A percentile compares a stretch with the other conserved stretches of the same genome.
These are phyloP conservation scores for Alloscopus bannaensis DNA, from an alignment of 2,888 invertebrate genomes.

Conservation along the genomic window DNA sequence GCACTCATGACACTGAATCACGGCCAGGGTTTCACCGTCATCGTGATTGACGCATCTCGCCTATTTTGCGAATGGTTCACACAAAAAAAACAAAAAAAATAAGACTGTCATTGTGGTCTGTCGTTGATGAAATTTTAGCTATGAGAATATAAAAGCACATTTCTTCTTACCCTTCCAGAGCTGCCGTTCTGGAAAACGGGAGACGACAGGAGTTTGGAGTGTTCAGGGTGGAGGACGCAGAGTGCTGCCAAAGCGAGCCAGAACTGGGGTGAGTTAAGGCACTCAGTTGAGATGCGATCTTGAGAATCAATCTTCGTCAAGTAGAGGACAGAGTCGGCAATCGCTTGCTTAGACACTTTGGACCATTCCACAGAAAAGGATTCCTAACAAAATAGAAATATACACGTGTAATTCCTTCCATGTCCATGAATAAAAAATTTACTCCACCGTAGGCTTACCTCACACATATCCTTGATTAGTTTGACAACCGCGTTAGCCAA, in stretches of 20 bases:
- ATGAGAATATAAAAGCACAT: conserved; percentile 11
- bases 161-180: conserved; percentile 75
- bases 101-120: too few species aligned
- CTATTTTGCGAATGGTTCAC: conserved; percentile 78
- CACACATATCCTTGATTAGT: conserved; percentile 93
- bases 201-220: conserved; percentile 87
- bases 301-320: conserved; percentile 87
- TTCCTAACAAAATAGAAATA: conserved; percentile 79
- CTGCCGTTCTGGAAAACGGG: conserved; percentile 85
- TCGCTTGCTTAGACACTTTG: conserved; percentile 88
- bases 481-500: conserved; percentile 91
- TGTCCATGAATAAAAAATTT: not conserved
- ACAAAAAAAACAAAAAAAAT: conserved; percentile 40
- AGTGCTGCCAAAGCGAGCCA: conserved; percentile 96
- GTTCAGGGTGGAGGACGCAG: conserved; percentile 93
- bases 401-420: not conserved
- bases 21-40: conserved; percentile 93
- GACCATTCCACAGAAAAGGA: conserved; percentile 92
- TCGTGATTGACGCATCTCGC: conserved; percentile 97
- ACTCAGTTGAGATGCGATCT: conserved; percentile 84
- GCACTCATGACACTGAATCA: conserved; percentile 93
- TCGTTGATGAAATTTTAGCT: conserved; percentile 20
- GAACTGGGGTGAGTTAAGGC: conserved; percentile 88
- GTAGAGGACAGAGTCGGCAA: conserved; percentile 90
- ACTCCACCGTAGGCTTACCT: conserved; percentile 78